A percentile compares a stretch with the other conserved stretches of the same genome.
Evolutionary conservation across 2,113 vertebrate genomes (phyloP).

Genomic region (Pachypanchax playfairii): DNA sequence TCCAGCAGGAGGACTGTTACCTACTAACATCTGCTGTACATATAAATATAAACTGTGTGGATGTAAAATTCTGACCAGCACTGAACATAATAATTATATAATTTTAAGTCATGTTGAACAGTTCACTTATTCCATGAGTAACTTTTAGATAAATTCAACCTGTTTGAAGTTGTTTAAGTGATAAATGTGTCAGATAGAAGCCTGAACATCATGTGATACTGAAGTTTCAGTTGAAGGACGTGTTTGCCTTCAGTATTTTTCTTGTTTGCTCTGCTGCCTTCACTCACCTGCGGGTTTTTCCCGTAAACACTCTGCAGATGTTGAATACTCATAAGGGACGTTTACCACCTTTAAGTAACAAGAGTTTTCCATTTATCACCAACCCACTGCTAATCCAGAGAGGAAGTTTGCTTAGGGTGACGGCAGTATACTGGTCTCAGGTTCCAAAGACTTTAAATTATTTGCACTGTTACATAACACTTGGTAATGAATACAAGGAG

Average conservation of each 20-base stretch:
- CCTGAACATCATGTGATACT: background rate
- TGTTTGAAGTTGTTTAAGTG: background rate
- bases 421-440: background rate
- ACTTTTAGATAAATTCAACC: too few relatives aligned
- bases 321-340: slow-evolving; percentile 7
- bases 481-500: background rate
- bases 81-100: too few relatives aligned
- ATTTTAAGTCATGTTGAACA: too few relatives aligned
- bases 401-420: slow-evolving; percentile 49
- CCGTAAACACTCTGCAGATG: slow-evolving; percentile 26
- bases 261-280: slow-evolving; percentile 38
- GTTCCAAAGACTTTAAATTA: background rate
- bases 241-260: slow-evolving; percentile 8
- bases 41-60: too few relatives aligned
- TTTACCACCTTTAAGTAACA: slow-evolving; percentile 7
- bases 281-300: slow-evolving; percentile 47
- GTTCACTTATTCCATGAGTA: too few relatives aligned
- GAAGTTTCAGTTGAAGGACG: slow-evolving; percentile 18
- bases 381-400: background rate
- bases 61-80: too few relatives aligned
- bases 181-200: background rate
- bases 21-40: too few relatives aligned
- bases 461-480: slow-evolving; percentile 8
- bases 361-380: background rate
- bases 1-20: too few relatives aligned